These are phyloP conservation scores for Sinocyclocheilus maitianheensis DNA, from an alignment of 2,113 vertebrate genomes.

Conservation along the genomic window DNA sequence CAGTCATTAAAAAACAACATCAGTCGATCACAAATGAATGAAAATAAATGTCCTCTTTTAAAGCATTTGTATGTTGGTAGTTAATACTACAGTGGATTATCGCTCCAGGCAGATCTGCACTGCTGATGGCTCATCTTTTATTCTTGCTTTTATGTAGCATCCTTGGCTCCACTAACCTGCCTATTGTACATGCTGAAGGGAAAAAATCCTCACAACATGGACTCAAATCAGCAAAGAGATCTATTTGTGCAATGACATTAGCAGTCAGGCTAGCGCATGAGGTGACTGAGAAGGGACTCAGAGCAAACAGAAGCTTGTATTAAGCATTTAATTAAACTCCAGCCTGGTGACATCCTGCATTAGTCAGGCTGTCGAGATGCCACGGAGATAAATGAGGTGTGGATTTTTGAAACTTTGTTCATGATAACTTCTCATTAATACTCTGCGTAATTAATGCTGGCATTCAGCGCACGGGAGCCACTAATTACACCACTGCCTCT, in stretches of 20 bases:
- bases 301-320: conserved; percentile 43
- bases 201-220: background rate
- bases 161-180: background rate
- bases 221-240: background rate
- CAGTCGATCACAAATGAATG: no score
- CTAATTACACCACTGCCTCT: conserved; percentile 48
- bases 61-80: no score
- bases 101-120: background rate
- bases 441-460: conserved; percentile 48
- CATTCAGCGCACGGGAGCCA: conserved; percentile 40
- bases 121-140: conserved; percentile 6
- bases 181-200: background rate
- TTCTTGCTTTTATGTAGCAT: background rate
- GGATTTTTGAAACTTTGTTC: conserved; percentile 60
- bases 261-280: conserved; percentile 16
- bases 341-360: conserved; percentile 53
- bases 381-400: conserved; percentile 57
- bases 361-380: conserved; percentile 56
- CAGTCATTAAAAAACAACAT: no score
- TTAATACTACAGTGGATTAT: background rate
- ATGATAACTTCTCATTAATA: conserved; percentile 62
- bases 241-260: background rate
- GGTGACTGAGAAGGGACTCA: conserved; percentile 1
- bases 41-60: no score
- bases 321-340: conserved; percentile 56